These are phyloP conservation scores for Ciconia maguari DNA, from an alignment of 2,113 vertebrate genomes.

Conservation along the genomic window DNA sequence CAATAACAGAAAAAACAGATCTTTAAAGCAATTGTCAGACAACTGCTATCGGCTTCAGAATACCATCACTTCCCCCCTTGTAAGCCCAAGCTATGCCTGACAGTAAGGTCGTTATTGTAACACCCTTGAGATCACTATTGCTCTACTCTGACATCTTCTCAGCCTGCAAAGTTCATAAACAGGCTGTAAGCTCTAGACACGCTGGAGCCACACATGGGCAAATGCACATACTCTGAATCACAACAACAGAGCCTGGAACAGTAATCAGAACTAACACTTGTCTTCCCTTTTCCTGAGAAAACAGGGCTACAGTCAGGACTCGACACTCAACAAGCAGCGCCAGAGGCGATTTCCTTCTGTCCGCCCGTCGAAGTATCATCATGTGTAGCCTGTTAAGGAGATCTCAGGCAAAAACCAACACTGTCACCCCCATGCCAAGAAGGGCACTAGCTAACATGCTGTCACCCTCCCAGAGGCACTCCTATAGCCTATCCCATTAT, in stretches of 20 bases:
- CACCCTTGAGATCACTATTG: not conserved
- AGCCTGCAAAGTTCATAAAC: not conserved
- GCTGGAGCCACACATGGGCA: fast-evolving
- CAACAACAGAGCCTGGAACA: not conserved
- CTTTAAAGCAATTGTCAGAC: not conserved
- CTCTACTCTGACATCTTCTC: not conserved
- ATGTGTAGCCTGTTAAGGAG: not conserved
- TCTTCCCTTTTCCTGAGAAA: not conserved
- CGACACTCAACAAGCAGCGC: conserved; percentile 67
- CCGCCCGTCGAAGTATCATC: conserved; percentile 65
- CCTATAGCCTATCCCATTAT: not conserved
- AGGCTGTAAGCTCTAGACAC: not conserved
- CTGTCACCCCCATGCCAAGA: not conserved
- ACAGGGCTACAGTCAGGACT: conserved; percentile 62
- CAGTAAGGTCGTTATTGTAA: not conserved
- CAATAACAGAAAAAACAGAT: not conserved
- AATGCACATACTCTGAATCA: not conserved
- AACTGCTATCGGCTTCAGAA: not conserved
- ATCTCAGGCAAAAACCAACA: not conserved
- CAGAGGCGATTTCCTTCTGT: conserved; percentile 62
- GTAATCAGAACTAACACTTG: not conserved
- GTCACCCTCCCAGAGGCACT: not conserved
- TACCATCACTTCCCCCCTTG: fast-evolving
- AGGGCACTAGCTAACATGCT: fast-evolving
- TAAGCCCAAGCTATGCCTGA: not conserved